A percentile compares a stretch with the other conserved stretches of the same genome.
phyloP scores from a whole-genome alignment of 2,113 vertebrate species.

The Gasterosteus nipponicus region DNA sequence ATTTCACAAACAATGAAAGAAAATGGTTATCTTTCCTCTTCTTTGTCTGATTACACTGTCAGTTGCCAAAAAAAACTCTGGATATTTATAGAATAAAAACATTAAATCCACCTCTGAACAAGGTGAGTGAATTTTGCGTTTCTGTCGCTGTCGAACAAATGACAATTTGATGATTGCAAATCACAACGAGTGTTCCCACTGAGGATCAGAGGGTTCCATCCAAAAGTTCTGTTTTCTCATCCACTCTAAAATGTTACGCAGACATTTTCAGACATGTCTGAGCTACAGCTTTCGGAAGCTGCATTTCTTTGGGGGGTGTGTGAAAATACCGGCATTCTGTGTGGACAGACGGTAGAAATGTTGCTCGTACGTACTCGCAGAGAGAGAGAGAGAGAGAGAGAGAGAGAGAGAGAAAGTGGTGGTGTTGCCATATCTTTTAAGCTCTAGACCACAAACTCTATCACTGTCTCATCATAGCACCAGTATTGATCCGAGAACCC shows the following conservation, averaged over 20 bases:
- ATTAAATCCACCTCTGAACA: neutral
- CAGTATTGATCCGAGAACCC: slow-evolving; percentile 68
- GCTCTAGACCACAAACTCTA: slow-evolving; percentile 71
- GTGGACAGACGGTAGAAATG: neutral
- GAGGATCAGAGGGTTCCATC: neutral
- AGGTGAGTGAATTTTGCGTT: neutral
- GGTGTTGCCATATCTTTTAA: slow-evolving; percentile 58
- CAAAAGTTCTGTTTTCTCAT: slow-evolving; percentile 1
- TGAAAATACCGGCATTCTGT: neutral
- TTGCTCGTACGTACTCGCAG: neutral
- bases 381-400: neutral
- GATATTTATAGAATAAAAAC: neutral
- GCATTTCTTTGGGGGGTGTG: neutral
- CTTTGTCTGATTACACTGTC: neutral
- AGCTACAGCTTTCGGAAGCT: neutral
- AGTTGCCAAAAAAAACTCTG: neutral
- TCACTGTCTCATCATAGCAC: slow-evolving; percentile 74
- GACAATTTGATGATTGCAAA: neutral
- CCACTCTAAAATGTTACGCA: neutral
- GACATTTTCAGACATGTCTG: neutral
- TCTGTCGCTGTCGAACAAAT: neutral
- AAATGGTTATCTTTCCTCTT: neutral
- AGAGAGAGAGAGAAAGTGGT: slow-evolving; percentile 34
- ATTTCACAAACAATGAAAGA: neutral
- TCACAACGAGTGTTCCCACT: neutral